Evolutionary conservation across 2,797 vertebrate species (phyloP), one percentile per base, ranked within the genome.

Genomic region (Aldrovandia affinis): DNA sequence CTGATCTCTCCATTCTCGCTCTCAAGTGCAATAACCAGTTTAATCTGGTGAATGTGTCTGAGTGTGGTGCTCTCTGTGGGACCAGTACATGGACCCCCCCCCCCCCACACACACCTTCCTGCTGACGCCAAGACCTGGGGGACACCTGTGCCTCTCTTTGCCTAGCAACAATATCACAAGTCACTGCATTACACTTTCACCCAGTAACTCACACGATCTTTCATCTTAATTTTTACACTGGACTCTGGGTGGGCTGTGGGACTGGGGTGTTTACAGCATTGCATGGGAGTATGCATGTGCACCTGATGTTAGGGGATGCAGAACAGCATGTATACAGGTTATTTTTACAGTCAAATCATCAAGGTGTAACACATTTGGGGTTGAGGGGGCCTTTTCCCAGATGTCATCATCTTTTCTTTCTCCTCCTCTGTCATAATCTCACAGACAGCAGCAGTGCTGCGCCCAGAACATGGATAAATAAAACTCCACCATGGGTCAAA

Each of bases 371-470:
- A 33, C 30, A 33, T 28, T 68, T 80, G 81, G 33, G 63, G 82
- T 39, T 65, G 18, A 83, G 80, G 75, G 80, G 25, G 80, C 73
- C 47, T 65, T 85, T 81, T 83, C 54, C 28, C 63, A 14, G 85
- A 59, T 87, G 82, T 87, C 84, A 84, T 79, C 50, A 30, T 70
- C 78, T 88, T 84, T 79, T n/a, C n/a, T n/a, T 88, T 86, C 86
- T 83, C 14, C 44, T 73, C 79, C 57, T 86, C 82, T 81, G 61
- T 83, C 75, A 75, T 55, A 81, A 77, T 81, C 82, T n/a, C 8
- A 8, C 52, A 61, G 20, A 10, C 18, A 59, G 57, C 57, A 7
- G 57, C 57, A 22, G 57, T 18, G 20, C 15, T 28, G 28, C 63
- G 33, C 63, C 63, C 33, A 28, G 12, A 68, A 33, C 63, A 33